Evolutionary conservation across 2,888 invertebrate genomes (phyloP), one percentile per base, ranked within the genome.

Genomic region (Hedya salicella): DNA sequence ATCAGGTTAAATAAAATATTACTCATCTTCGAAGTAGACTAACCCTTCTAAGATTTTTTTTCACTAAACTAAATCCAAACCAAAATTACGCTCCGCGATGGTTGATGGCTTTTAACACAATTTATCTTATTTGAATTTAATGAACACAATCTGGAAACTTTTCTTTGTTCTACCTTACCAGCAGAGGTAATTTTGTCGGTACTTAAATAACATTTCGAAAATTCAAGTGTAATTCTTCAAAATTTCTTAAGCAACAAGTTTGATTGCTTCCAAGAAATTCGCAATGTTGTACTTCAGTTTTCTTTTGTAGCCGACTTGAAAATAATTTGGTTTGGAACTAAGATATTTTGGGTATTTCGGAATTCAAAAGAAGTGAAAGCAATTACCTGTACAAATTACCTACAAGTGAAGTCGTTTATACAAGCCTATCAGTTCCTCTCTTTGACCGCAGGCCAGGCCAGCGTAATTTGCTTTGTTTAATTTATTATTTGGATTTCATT

Each of bases 231-330:
- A 61, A 66, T 61, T 61, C 60, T 61, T 54, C 48, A 61, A 66
- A 60, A 39, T 57, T 64, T 65, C 60, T 66, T 68, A 65, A 70
- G 70, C 68, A 70, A 71, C 67, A 70, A 76, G 70, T 74, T 77
- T 77, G 49, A 66, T 74, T 71, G 68, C 74, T 73, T 66, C 54
- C 53, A 16, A 64, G 70, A 67, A 69, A 54, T 71, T 65, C 57
- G 62, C 73, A 70, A 76, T 72, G 72, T 73, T 70, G 67, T 72
- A 63, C 57, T 59, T 63, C 49, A 54, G 39, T 54, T 42, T 48
- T 48, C 48, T 60, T 54, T 53, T 57, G 50, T 42, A 30, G 39
- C 36, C 6, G 21, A 36, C 13, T 46, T 19, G 54, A 54, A 21
- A 66, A 49, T 61, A 60, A 60, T 61, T 61, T n/a, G 48, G 16